Evolutionary conservation across 2,113 vertebrate species (phyloP).

Genomic region (Actinemys pallida): DNA sequence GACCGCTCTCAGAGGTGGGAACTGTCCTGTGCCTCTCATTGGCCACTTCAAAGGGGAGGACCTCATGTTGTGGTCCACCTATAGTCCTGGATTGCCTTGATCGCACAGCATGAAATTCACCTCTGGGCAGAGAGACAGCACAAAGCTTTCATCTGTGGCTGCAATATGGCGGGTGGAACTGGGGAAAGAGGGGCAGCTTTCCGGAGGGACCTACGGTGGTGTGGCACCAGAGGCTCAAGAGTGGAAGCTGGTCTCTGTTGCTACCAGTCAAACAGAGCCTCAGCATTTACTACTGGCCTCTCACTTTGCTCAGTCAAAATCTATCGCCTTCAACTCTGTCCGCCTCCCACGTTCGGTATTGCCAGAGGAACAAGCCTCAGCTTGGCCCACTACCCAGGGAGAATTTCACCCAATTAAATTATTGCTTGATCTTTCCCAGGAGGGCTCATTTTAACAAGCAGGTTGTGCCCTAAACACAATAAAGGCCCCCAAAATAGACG

Average conservation of each 20-base stretch:
- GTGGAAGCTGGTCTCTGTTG: background rate
- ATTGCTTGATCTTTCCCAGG: background rate
- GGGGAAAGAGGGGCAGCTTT: background rate
- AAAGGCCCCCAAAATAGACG: background rate
- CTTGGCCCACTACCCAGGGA: background rate
- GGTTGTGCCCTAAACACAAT: background rate
- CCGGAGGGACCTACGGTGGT: background rate
- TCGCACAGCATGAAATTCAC: no score
- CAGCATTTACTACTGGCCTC: background rate
- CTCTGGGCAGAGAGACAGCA: background rate
- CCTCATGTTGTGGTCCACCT: background rate
- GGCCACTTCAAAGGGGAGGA: no score
- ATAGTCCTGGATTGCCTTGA: background rate
- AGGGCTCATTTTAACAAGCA: background rate
- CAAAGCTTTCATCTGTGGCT: background rate
- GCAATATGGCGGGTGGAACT: background rate
- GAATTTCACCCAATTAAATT: background rate
- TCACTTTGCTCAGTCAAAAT: background rate
- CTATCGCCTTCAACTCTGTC: background rate
- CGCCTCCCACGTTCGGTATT: background rate
- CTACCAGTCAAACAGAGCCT: background rate
- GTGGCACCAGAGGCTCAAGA: no score
- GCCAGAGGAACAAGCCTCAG: background rate
- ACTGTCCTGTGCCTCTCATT: no score
- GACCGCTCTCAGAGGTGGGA: background rate